Conservation (phyloP, 2,888 invertebrate species). For the Melinaea marsaeus region DNA sequence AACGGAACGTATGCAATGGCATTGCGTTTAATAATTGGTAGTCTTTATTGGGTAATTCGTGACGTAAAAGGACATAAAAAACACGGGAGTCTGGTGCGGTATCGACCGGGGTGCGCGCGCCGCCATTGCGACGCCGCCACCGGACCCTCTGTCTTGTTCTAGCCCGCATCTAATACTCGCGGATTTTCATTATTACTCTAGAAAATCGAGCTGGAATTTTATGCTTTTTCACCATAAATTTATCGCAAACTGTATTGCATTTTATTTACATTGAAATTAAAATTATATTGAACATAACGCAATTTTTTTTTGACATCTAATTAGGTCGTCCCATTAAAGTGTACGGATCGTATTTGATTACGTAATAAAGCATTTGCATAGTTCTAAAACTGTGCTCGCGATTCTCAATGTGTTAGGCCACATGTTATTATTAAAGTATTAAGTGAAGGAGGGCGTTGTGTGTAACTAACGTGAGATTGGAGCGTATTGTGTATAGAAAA, state of each 20-base stretch:
- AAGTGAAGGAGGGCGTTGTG: constrained; percentile 5
- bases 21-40: constrained; percentile 60
- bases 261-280: too few species aligned
- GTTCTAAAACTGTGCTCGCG: constrained; percentile 29
- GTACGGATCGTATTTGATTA: constrained; percentile 2
- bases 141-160: constrained; percentile 41
- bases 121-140: constrained; percentile 38
- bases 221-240: not conserved
- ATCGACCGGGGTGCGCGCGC: constrained; percentile 75
- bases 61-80: constrained; percentile 74
- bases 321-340: too few species aligned
- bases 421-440: constrained; percentile 24
- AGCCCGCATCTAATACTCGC: constrained; percentile 16
- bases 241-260: constrained; percentile 6
- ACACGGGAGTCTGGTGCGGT: constrained; percentile 72
- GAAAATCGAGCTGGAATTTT: constrained; percentile 8
- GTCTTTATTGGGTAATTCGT: constrained; percentile 66
- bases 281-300: too few species aligned
- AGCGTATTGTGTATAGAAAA: too few species aligned
- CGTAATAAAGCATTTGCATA: constrained; percentile 10
- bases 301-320: too few species aligned
- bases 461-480: constrained; percentile 22
- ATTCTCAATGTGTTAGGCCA: constrained; percentile 34
- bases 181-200: constrained; percentile 1
- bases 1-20: constrained; percentile 39